Percentiles rank a stretch among this genome's conserved stretches.
Evolutionary conservation across 2,797 vertebrate genomes (phyloP).

Genomic region (Zalophus californianus): DNA sequence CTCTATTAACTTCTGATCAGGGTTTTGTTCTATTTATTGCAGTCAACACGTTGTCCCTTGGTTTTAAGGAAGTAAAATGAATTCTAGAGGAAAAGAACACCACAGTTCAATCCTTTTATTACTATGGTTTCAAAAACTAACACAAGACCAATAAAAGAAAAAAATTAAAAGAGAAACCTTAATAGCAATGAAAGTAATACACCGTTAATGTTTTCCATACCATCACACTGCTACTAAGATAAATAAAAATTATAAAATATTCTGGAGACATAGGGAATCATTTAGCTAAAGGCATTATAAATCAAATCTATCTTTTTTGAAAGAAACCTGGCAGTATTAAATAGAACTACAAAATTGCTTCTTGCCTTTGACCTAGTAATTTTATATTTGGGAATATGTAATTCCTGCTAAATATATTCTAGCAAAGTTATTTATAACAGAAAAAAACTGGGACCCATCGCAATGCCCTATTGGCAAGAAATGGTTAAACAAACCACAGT

Average conservation of each 20-base stretch:
- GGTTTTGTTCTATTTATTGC: not conserved
- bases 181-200: not conserved
- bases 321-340: constrained; percentile 24
- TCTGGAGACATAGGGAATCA: not conserved
- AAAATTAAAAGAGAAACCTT: constrained; percentile 12
- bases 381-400: constrained; percentile 39
- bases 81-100: not conserved
- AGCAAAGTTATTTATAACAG: constrained; percentile 5
- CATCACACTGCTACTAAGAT: not conserved
- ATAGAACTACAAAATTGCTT: constrained; percentile 5
- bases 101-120: not conserved
- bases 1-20: not conserved
- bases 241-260: constrained; percentile 41
- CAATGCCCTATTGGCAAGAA: constrained; percentile 22
- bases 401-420: constrained; percentile 45
- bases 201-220: not conserved
- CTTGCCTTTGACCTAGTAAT: constrained; percentile 28
- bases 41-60: not conserved
- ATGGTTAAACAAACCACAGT: not conserved
- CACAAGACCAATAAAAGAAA: not conserved
- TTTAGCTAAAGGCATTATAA: constrained; percentile 13
- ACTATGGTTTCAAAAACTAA: constrained; percentile 49
- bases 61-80: constrained; percentile 16
- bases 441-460: constrained; percentile 13
- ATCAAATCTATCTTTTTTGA: not conserved